Percentiles rank a stretch among this genome's conserved stretches.
These are phyloP conservation scores for Pica pica DNA, from an alignment of 2,113 vertebrate species.

Conservation along the genomic window DNA sequence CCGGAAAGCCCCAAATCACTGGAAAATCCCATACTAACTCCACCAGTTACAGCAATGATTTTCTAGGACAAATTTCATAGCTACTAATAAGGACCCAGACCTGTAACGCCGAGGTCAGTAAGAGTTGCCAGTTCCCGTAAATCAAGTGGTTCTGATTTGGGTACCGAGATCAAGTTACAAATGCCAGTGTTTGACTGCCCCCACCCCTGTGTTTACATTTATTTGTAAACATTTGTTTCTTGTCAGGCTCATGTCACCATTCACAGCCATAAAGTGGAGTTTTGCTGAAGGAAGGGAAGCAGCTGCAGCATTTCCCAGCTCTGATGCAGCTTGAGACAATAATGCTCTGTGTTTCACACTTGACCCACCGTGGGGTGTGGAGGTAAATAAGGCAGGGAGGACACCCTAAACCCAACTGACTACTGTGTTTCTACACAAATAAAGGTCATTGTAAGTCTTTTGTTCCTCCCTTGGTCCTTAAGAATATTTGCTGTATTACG, in stretches of 20 bases:
- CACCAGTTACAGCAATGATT: background rate
- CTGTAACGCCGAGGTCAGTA: background rate
- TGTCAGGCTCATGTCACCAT: background rate
- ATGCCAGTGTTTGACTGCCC: background rate
- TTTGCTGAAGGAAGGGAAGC: background rate
- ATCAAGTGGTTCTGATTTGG: background rate
- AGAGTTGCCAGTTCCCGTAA: background rate
- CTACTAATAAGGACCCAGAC: background rate
- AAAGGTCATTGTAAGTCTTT: background rate
- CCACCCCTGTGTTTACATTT: background rate
- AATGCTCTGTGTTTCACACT: background rate
- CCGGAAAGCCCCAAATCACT: background rate
- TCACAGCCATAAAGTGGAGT: accelerated
- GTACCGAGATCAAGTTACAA: background rate
- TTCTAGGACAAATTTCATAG: background rate
- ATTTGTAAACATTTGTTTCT: background rate
- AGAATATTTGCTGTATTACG: background rate
- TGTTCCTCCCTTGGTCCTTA: background rate
- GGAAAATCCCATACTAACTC: background rate
- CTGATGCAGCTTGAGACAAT: background rate
- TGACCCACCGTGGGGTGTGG: accelerated
- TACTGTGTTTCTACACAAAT: background rate
- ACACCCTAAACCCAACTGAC: background rate
- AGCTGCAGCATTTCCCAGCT: background rate
- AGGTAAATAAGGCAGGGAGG: background rate